Conservation (phyloP, 2,113 vertebrate genomes). For the Tympanuchus pallidicinctus region DNA sequence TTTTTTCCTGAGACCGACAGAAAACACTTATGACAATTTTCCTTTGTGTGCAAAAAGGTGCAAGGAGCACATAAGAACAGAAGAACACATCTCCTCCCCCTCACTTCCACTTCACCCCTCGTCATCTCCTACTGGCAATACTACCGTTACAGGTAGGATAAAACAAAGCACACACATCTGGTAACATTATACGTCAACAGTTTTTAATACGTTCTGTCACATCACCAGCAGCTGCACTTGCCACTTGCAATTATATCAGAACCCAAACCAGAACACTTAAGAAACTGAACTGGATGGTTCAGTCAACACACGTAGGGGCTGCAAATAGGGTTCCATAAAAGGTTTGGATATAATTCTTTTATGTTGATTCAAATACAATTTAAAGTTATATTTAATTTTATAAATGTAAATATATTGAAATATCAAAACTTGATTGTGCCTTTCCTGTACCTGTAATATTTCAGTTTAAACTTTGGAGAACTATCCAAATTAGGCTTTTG, state of each 20-base stretch:
- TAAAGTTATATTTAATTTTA: conserved; percentile 23
- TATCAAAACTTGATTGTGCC: not conserved
- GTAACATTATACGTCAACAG: not conserved
- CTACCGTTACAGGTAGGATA: not conserved
- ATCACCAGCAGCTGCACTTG: conserved; percentile 32
- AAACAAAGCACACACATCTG: conserved; percentile 19
- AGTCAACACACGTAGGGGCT: not conserved
- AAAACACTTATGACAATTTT: not conserved
- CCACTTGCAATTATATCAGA: conserved; percentile 20
- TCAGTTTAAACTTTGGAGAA: not conserved
- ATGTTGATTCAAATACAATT: conserved; percentile 22
- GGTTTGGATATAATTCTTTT: not conserved
- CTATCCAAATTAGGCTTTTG: not conserved
- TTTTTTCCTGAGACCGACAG: not conserved
- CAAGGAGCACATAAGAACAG: not conserved
- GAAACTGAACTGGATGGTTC: conserved; percentile 24
- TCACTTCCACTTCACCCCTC: not conserved
- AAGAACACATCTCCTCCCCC: not conserved
- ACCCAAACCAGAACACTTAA: conserved; percentile 33
- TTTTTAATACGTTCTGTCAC: conserved; percentile 28
- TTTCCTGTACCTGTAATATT: not conserved
- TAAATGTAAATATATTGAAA: conserved; percentile 7
- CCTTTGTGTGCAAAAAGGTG: not conserved
- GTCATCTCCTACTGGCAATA: not conserved
- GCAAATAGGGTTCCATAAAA: conserved; percentile 25